Percentiles rank a stretch among this genome's conserved stretches.
Evolutionary conservation across 1,140 invertebrate genomes (phyloP).

Genomic region (Limonius californicus): DNA sequence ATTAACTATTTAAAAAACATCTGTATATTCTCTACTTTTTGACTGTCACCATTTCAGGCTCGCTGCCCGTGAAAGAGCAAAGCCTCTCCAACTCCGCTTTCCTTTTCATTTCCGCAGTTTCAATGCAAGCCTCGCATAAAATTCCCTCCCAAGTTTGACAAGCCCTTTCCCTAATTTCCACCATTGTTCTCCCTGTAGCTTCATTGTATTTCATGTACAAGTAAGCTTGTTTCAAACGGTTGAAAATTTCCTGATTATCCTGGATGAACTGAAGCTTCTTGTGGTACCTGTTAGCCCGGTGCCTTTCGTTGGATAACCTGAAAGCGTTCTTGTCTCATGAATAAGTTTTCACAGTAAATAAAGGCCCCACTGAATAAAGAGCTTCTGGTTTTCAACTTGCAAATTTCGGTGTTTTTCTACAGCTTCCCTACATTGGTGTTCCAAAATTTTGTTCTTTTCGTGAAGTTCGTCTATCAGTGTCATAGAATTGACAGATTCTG

Average conservation of each 20-base stretch:
- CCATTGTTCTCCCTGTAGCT: conserved; percentile 33
- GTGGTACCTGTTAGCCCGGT: conserved; percentile 24
- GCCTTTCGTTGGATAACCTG: conserved; percentile 30
- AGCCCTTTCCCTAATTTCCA: conserved; percentile 33
- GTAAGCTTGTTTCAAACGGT: conserved; percentile 35
- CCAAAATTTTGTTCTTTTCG: conserved; percentile 11
- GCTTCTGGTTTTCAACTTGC: conserved; percentile 23
- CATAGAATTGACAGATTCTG: neutral
- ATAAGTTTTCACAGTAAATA: neutral
- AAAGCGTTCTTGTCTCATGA: neutral
- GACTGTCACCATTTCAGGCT: neutral
- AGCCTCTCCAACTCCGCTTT: conserved; percentile 18
- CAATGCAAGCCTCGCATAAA: conserved; percentile 31
- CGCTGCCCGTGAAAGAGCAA: neutral
- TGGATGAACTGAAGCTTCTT: conserved; percentile 35
- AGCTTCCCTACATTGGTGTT: conserved; percentile 16
- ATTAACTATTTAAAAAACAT: neutral
- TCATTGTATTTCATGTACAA: conserved; percentile 39
- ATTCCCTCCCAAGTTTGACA: conserved; percentile 35
- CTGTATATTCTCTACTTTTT: conserved; percentile 9
- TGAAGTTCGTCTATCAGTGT: neutral
- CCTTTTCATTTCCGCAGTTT: conserved; percentile 30
- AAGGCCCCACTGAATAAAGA: conserved; percentile 27
- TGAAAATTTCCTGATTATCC: conserved; percentile 36
- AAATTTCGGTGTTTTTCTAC: conserved; percentile 18